phyloP scores from a whole-genome alignment of 2,888 invertebrate genomes.

The Ennomos erosarius region DNA sequence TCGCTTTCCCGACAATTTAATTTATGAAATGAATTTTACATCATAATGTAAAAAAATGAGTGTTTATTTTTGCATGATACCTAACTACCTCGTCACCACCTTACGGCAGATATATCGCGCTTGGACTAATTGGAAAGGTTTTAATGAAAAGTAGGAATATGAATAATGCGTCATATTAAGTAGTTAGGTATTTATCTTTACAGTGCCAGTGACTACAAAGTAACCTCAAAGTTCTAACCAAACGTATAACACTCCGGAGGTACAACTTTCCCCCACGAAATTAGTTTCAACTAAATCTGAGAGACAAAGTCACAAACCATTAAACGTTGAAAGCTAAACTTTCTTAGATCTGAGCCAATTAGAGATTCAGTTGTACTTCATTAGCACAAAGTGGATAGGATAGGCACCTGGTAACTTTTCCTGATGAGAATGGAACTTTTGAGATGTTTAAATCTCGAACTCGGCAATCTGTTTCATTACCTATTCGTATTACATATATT shows the following conservation, averaged over 20 bases:
- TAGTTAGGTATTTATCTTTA: no score
- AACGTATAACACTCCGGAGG: constrained; percentile 42
- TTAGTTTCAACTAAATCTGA: constrained; percentile 57
- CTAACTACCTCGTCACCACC: no score
- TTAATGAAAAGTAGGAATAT: no score
- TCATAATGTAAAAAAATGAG: no score
- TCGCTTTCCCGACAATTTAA: no score
- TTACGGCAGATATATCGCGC: no score
- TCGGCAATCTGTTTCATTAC: not conserved
- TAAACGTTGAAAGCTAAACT: constrained; percentile 60
- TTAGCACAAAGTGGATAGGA: constrained; percentile 38
- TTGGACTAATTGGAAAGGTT: no score
- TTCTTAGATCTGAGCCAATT: constrained; percentile 59
- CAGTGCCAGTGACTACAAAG: no score
- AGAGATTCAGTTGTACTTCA: constrained; percentile 57
- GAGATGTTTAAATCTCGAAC: not conserved
- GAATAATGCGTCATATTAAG: no score
- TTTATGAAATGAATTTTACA: no score
- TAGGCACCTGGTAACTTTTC: not conserved
- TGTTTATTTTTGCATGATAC: no score
- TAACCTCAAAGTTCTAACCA: constrained; percentile 30
- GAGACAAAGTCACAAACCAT: constrained; percentile 63
- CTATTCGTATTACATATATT: not conserved
- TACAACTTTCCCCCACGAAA: constrained; percentile 50
- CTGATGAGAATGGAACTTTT: constrained; percentile 3